phyloP scores from a whole-genome alignment of 2,888 invertebrate species.

The Protophormia terraenovae region DNA sequence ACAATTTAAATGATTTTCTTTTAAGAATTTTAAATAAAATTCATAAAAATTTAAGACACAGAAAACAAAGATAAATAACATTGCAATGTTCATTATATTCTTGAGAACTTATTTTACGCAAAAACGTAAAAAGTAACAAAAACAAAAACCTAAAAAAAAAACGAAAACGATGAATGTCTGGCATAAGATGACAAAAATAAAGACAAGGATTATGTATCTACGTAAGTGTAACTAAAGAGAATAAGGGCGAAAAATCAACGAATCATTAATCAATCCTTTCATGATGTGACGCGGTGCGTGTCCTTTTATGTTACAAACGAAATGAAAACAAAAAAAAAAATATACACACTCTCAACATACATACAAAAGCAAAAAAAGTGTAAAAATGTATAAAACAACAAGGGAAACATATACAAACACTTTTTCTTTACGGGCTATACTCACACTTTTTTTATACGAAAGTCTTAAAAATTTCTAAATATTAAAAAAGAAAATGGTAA shows the following conservation, averaged over 20 bases:
- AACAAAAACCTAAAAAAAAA: constrained; percentile 4
- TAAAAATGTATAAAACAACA: constrained; percentile 58
- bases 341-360: constrained; percentile 49
- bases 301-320: constrained; percentile 79
- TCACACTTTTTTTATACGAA: constrained; percentile 27
- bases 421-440: constrained; percentile 13
- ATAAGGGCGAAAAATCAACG: constrained; percentile 80
- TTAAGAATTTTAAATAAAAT: constrained; percentile 1
- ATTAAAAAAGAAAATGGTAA: constrained; percentile 60
- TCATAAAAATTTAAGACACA: background rate
- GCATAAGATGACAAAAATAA: constrained; percentile 73
- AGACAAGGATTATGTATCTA: constrained; percentile 76
- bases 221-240: constrained; percentile 79
- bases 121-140: constrained; percentile 28
- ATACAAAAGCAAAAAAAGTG: constrained; percentile 55
- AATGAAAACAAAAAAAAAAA: constrained; percentile 66
- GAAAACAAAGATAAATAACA: constrained; percentile 44
- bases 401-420: constrained; percentile 41
- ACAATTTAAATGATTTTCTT: background rate
- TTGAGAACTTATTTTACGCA: constrained; percentile 74
- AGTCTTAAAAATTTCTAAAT: constrained; percentile 50
- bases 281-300: constrained; percentile 81
- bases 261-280: constrained; percentile 81
- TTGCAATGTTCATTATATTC: constrained; percentile 47
- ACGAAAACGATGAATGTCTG: constrained; percentile 59